Base-by-base conservation (phyloP, 2,888 invertebrate species). In the Eledona agricola region DNA sequence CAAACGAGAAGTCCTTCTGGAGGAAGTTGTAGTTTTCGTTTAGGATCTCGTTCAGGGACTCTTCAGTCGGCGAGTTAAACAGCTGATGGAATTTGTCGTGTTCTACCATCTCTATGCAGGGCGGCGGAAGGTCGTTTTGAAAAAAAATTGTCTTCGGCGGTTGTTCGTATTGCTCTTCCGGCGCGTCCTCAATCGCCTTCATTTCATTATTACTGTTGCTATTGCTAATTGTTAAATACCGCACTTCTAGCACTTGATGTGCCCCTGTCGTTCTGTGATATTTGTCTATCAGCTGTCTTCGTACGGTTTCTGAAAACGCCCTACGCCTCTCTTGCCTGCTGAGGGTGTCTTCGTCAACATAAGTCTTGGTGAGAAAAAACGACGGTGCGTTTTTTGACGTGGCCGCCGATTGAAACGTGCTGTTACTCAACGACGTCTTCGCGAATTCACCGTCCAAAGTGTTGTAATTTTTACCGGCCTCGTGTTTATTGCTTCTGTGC, bases 291-390 rank as follows among this genome's bases (percentile, higher is more conserved):
- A 59, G 55, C 22, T 62, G 65, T 13, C 51, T 57, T 5, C 67
- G 46, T 5, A 65, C 57, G 1, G 11, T 19, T 16, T 65, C 60
- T 32, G 63, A 60, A 35, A 67, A 69, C 2, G 58, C 37, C 50
- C 66, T 67, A 23, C 69, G 42, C 45, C 54, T 62, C 16, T 66
- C 59, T 23, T 64, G 66, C 1, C 64, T 35, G 40, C 59, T 65
- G 3, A 63, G 11, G 5, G 60, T 57, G 2, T 55, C 55, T 3
- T 51, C 19, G 2, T 51, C 51, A 26, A 57, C 60, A 25, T 59
- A 66, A 13, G 60, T 55, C 43, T 69, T 69, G 2, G 69, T 67
- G 5, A 66, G 29, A 7, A 67, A 57, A 11, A 66, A 53, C 28
- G 54, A 55, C 13, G 63, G 60, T 1, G 45, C 49, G 4, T 23